Evolutionary conservation across 2,888 invertebrate genomes (phyloP).

Genomic region (Drosophila siamana): DNA sequence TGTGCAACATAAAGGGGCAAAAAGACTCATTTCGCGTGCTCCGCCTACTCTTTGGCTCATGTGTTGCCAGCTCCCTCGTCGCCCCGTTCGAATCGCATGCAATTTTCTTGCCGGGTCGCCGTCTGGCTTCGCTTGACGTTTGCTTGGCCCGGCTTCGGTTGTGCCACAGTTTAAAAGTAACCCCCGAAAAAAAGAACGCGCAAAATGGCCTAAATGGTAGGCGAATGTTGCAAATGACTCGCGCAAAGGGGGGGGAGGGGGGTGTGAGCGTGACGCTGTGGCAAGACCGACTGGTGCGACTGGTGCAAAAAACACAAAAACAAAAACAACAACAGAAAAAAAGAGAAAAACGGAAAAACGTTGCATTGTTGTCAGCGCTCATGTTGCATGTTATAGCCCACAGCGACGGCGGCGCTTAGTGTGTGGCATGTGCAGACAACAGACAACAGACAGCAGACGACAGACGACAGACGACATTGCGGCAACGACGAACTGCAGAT

Average conservation of each 20-base stretch:
- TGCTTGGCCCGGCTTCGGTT: slow-evolving; percentile 10
- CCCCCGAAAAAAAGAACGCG: slow-evolving; percentile 52
- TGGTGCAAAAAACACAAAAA: slow-evolving; percentile 54
- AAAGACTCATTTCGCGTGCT: slow-evolving; percentile 75
- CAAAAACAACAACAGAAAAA: no score
- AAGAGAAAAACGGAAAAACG: slow-evolving; percentile 35
- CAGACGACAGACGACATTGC: no score
- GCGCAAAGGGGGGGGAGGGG: background rate
- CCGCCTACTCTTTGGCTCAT: slow-evolving; percentile 76
- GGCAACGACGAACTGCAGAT: slow-evolving; percentile 53
- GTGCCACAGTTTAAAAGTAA: slow-evolving; percentile 55
- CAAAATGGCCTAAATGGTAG: slow-evolving; percentile 70
- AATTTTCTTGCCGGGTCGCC: slow-evolving; percentile 67
- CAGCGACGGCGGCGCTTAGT: slow-evolving; percentile 65
- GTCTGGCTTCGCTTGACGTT: slow-evolving; percentile 18
- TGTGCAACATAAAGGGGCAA: slow-evolving; percentile 30
- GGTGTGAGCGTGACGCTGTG: background rate
- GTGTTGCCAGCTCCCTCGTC: slow-evolving; percentile 25
- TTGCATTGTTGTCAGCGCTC: slow-evolving; percentile 77
- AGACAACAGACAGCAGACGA: background rate
- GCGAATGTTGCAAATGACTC: slow-evolving; percentile 31
- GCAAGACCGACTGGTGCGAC: slow-evolving; percentile 7
- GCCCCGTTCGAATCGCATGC: slow-evolving; percentile 34
- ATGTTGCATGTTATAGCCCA: slow-evolving; percentile 59
- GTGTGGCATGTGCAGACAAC: slow-evolving; percentile 59